These are phyloP conservation scores for Pipistrellus pipistrellus DNA, from an alignment of 2,797 vertebrate genomes.

Conservation along the genomic window DNA sequence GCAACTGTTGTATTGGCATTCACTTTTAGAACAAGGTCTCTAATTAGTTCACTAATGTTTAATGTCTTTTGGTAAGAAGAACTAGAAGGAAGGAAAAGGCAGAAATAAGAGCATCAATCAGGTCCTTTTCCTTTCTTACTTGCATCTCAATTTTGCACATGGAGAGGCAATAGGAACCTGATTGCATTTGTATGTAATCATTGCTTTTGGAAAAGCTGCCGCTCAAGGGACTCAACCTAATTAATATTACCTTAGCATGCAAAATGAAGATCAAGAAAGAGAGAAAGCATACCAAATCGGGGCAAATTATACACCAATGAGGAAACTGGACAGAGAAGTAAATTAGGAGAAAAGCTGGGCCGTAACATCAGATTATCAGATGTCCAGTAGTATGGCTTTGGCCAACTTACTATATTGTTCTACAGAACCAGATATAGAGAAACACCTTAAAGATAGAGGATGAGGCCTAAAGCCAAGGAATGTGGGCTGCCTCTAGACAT, in stretches of 20 bases:
- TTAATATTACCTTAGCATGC: conserved; percentile 40
- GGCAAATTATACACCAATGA: neutral
- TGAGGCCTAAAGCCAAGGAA: neutral
- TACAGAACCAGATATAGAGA: too few relatives aligned
- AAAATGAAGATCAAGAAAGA: conserved; percentile 13
- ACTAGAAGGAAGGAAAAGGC: neutral
- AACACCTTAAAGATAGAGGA: neutral
- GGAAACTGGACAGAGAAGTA: neutral
- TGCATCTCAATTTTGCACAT: conserved; percentile 36
- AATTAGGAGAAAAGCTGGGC: neutral
- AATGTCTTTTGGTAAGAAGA: neutral
- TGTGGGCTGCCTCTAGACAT: too few relatives aligned
- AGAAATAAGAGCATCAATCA: neutral
- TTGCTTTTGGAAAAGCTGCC: neutral
- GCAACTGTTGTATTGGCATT: neutral
- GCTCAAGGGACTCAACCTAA: neutral
- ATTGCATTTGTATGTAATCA: neutral
- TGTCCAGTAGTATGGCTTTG: neutral
- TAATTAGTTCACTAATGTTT: neutral
- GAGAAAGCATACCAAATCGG: neutral
- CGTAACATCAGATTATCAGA: neutral
- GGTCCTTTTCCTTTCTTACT: neutral
- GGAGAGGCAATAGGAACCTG: neutral
- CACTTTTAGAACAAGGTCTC: neutral
- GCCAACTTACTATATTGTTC: neutral